Evolutionary conservation across 2,113 vertebrate genomes (phyloP).

Genomic region (Semicossyphus pulcher): DNA sequence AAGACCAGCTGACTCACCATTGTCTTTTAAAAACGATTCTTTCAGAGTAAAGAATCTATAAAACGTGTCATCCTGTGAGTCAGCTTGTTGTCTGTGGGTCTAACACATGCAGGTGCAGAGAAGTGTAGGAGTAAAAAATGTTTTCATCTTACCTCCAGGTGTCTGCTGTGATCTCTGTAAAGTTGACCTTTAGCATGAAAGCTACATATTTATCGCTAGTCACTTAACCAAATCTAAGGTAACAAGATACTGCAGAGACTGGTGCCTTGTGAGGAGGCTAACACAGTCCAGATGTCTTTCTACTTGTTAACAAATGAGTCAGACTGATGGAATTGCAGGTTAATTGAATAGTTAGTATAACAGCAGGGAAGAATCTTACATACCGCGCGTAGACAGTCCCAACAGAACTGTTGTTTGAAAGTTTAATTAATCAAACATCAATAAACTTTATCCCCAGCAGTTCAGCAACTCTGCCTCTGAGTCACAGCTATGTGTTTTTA

Average conservation of each 20-base stretch:
- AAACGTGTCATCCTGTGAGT: background rate
- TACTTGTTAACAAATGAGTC: background rate
- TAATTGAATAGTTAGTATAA: constrained; percentile 1
- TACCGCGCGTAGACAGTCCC: background rate
- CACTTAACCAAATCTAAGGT: background rate
- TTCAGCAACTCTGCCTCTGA: background rate
- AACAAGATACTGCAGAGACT: background rate
- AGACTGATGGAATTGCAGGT: background rate
- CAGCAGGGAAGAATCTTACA: background rate
- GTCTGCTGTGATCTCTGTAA: background rate
- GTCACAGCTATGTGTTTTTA: background rate
- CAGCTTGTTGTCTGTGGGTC: background rate
- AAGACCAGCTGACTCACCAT: background rate
- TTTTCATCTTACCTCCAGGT: background rate
- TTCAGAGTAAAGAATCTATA: background rate
- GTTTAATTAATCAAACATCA: constrained; percentile 29
- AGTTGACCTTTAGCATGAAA: background rate
- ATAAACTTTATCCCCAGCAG: background rate
- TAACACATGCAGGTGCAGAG: background rate
- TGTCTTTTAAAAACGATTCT: background rate
- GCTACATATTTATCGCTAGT: background rate
- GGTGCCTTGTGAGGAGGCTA: background rate
- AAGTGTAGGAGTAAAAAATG: background rate
- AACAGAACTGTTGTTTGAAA: constrained; percentile 18
- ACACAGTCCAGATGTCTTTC: no score